A percentile compares a stretch with the other conserved stretches of the same genome.
Conservation (phyloP, 2,888 invertebrate species). For the Dasypolia templi region DNA sequence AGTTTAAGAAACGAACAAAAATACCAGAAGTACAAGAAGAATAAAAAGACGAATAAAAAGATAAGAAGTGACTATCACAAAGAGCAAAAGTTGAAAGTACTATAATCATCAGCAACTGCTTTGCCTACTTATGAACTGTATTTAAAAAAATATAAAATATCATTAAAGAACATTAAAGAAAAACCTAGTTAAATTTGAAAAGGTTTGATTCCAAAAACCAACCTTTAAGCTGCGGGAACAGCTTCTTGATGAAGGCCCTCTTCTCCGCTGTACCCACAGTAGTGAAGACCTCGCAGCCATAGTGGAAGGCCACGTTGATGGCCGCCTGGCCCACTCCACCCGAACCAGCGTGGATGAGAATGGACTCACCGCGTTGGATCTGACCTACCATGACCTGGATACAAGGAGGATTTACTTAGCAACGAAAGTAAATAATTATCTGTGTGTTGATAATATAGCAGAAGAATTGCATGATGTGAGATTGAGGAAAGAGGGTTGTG, state of each 20-base stretch:
- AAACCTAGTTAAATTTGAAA: background rate
- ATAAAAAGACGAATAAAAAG: too few species aligned
- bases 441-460: background rate
- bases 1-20: background rate
- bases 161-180: too few species aligned
- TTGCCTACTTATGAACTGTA: too few species aligned
- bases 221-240: slow-evolving; percentile 94
- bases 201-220: slow-evolving; percentile 7
- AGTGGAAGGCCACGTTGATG: slow-evolving; percentile 97
- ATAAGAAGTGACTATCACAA: background rate
- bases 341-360: slow-evolving; percentile 98
- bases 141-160: too few species aligned
- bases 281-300: slow-evolving; percentile 97
- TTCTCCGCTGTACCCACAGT: slow-evolving; percentile 98
- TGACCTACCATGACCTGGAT: slow-evolving; percentile 91
- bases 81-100: background rate
- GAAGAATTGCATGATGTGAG: background rate
- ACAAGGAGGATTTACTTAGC: background rate
- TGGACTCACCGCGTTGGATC: slow-evolving; percentile 95
- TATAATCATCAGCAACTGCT: background rate
- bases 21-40: too few species aligned
- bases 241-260: slow-evolving; percentile 96
- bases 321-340: slow-evolving; percentile 99
- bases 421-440: background rate
- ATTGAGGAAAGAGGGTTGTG: background rate